Base-by-base conservation (phyloP, 2,797 vertebrate species). In the Morelia viridis region DNA sequence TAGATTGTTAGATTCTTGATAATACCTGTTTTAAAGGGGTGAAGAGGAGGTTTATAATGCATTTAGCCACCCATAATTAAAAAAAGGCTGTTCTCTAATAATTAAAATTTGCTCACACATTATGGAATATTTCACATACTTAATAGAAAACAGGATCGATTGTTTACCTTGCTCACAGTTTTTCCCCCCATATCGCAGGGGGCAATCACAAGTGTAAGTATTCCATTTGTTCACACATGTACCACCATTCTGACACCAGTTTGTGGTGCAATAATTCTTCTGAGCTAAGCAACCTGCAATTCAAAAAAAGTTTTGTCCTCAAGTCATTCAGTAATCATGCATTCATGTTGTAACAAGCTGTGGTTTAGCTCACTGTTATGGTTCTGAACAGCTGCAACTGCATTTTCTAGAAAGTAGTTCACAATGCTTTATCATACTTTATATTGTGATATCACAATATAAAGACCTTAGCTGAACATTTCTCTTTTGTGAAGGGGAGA, bases 121-220 rank as follows among this genome's bases (percentile, higher is more conserved):
- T 62, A 0, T n/a, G 57, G 35, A 61, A 68, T 26, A 83, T 28
- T 7, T 87, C 56, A 80, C 22, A 13, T 3, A 50, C 2, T 58
- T 22, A 89, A 41, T 26, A 26, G n/a, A 71, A 64, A 80, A 58
- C 41, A 28, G n/a, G 46, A 22, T 17, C 28, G 13, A 60, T 31
- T 58, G 58, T 96, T 92, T 94, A 99, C 99, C 98, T 98, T 99
- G 99, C 94, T 99, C 99, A 0, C 99, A 99, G 97, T 98, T 99
- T 95, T 99, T 99, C 57, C 99, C 99, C 0, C 99, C 99, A 0
- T 98, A 99, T 15, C 97, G 98, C 2, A 98, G 96, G 0, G 98
- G 98, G 90, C 99, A 99, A 90, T 98, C 97, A 0, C 99, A 99
- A 94, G 97, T 97, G 94, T 99, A 99, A 0, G 98, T 99, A 97